Evolutionary conservation across 2,888 invertebrate genomes (phyloP).

Genomic region (Caenorhabditis sp.): DNA sequence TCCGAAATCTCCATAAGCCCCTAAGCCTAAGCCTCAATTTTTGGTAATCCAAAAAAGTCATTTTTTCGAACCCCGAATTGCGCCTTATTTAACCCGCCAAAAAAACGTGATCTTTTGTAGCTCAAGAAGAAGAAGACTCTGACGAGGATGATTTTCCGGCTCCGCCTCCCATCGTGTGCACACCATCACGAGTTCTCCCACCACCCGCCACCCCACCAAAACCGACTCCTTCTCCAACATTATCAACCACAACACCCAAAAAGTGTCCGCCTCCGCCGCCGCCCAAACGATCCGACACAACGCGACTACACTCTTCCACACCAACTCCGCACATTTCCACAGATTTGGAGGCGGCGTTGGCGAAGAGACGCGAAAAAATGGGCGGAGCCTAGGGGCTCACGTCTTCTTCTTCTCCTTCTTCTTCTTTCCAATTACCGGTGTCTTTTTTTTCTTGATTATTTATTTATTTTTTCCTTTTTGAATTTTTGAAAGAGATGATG

Average conservation of each 20-base stretch:
- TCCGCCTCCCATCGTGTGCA: conserved; percentile 43
- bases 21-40: too few relatives aligned
- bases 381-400: neutral
- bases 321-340: conserved; percentile 27
- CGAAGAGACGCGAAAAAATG: conserved; percentile 48
- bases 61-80: too few relatives aligned
- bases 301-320: conserved; percentile 43
- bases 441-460: too few relatives aligned
- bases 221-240: too few relatives aligned
- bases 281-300: conserved; percentile 65
- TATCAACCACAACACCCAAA: conserved; percentile 18
- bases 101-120: conserved; percentile 8
- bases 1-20: too few relatives aligned
- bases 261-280: conserved; percentile 62
- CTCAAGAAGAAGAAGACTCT: conserved; percentile 61
- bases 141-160: conserved; percentile 68
- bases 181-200: conserved; percentile 14
- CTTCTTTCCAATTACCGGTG: neutral
- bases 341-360: conserved; percentile 58
- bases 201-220: conserved; percentile 33
- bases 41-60: too few relatives aligned
- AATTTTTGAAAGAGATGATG: too few relatives aligned
- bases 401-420: neutral
- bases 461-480: too few relatives aligned
- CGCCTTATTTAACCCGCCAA: too few relatives aligned